These are phyloP conservation scores for Numenius arquata DNA, from an alignment of 2,113 vertebrate species.

Conservation along the genomic window DNA sequence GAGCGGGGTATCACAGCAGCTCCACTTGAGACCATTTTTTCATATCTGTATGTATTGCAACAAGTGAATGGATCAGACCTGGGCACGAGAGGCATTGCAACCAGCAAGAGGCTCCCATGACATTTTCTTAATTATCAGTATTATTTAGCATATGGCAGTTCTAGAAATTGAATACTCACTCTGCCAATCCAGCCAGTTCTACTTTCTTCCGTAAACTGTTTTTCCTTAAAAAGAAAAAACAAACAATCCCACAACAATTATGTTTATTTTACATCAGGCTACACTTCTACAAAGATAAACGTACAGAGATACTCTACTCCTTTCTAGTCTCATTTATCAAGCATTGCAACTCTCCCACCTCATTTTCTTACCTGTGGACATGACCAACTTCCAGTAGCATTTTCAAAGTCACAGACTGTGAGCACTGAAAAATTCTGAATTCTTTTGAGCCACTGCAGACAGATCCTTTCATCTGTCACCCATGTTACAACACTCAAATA, in stretches of 20 bases:
- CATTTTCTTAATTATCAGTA: background rate
- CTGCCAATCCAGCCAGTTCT: conserved; percentile 91
- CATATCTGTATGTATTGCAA: background rate
- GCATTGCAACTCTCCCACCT: background rate
- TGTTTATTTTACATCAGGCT: background rate
- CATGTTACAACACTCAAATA: conserved; percentile 78
- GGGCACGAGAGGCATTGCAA: background rate
- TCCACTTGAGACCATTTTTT: background rate
- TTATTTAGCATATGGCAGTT: background rate
- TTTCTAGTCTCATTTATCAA: background rate
- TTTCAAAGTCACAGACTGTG: conserved; percentile 68
- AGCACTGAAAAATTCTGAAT: conserved; percentile 80
- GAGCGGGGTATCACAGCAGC: fast-evolving
- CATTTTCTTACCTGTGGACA: conserved; percentile 67
- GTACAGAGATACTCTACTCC: background rate
- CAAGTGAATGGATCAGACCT: background rate
- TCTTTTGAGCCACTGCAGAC: conserved; percentile 79
- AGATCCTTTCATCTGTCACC: conserved; percentile 73
- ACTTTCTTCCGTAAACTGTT: conserved; percentile 77
- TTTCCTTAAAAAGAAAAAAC: conserved; percentile 41
- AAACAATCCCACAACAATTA: conserved; percentile 18
- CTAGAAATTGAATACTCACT: conserved; percentile 79
- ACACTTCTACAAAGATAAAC: background rate
- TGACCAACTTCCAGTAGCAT: conserved; percentile 1
- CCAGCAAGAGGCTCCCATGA: background rate